Base-by-base conservation (phyloP, 1,140 invertebrate species). In the Papilio polytes region DNA sequence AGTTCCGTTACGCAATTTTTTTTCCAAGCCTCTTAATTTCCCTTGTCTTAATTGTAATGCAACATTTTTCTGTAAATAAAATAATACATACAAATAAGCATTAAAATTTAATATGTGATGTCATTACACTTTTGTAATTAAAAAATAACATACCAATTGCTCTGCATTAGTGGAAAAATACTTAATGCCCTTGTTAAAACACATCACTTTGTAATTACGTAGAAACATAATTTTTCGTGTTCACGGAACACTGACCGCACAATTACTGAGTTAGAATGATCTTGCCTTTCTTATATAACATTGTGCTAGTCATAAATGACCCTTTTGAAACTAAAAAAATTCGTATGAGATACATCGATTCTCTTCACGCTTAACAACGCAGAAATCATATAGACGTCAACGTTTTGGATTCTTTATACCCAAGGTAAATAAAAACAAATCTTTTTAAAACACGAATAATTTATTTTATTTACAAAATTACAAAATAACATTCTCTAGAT, bases 401-500 rank as follows among this genome's bases (percentile, higher is more conserved):
- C n/a, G n/a, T 48, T 48, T 48, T 48, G 12, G 12, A 15, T 48
- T 15, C 3, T 48, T 48, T 48, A 48, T 48, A 7, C 46, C 46
- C 0, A 13, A 48, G 10, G 12, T 48, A 48, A 48, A 48, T 22
- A 22, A 15, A 72, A 72, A 73, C 36, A 0, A 36, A 44, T 9
- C 7, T 36, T 36, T 53, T 36, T 53, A 44, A 73, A 73, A 73
- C 70, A 44, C 70, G 13, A 73, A 73, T 73, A 73, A 41, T 73
- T 73, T 73, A 73, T 73, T 73, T 73, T 73, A 73, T 73, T 31
- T 73, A 73, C 70, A 73, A 73, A 73, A 73, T 6, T 36, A 73
- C 3, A 73, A 73, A 73, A 36, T 26, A 63, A 36, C 44, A 44
- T 73, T n/a, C 15, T 44, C 6, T 72, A 41, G 66, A 36, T 44